Base-by-base conservation (phyloP, 2,113 vertebrate genomes). In the Myotis lucifugus region DNA sequence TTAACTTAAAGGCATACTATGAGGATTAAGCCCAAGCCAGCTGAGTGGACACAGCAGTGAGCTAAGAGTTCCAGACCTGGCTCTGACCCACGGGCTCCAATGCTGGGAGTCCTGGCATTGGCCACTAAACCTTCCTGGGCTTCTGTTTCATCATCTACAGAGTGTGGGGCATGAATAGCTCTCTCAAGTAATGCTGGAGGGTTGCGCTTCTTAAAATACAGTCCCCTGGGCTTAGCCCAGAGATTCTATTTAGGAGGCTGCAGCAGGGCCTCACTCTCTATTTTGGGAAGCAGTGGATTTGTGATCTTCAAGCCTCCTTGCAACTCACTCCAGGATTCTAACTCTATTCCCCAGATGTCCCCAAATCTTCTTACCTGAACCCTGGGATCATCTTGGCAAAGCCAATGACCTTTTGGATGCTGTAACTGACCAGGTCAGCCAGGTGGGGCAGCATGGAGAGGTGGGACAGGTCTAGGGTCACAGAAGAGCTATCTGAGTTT, bases 371-470 rank as follows among this genome's bases (percentile, higher is more conserved):
- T 95, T 95, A 99, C 99, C 99, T 99, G 98, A 99, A 99, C 0
- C 99, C 99, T 0, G 99, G 99, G 97, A 99, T 99, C 99, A 99
- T 99, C 97, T 99, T 99, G 96, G 99, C 99, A 94, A 99, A 99
- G 94, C 99, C 99, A 0, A 99, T 99, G 88, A 99, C 99, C 97
- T 99, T 99, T 98, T 99, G 99, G 89, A 99, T 99, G 97, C 99
- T 99, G 97, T 99, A 99, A 97, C 99, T 99, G 96, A 99, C 99
- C 96, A 99, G 98, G 97, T 99, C 99, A 9, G 99, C 99, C 97
- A 99, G 95, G 96, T 99, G 99, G 9, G 99, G 99, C 69, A 99
- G 98, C 99, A 99, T 99, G 88, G 99, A 98, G 94, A 99, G 97
- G 78, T 98, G 97, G 17, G 98, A 97, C 95, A 98, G 64, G 97